These are phyloP conservation scores for Zaprionus obscuricornis DNA, from an alignment of 2,888 invertebrate species.

Conservation along the genomic window DNA sequence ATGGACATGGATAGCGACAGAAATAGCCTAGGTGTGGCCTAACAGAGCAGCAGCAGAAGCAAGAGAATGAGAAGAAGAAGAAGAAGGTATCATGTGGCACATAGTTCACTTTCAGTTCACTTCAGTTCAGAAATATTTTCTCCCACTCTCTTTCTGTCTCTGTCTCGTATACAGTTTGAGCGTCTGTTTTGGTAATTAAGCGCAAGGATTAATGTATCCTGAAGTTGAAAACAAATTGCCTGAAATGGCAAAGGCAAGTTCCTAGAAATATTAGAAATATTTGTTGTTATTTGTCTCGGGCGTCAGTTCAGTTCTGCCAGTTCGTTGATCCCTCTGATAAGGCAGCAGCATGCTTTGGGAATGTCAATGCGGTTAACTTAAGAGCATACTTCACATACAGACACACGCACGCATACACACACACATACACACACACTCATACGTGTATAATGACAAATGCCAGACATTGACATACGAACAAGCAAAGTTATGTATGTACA, in stretches of 20 bases:
- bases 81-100: slow-evolving; percentile 30
- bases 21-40: too few species aligned
- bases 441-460: too few species aligned
- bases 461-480: background rate
- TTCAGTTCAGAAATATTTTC: too few species aligned
- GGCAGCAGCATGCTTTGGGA: slow-evolving; percentile 8
- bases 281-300: slow-evolving; percentile 24
- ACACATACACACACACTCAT: background rate
- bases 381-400: too few species aligned
- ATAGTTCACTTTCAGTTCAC: too few species aligned
- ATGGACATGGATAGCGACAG: too few species aligned
- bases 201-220: slow-evolving; percentile 36
- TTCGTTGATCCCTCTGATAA: too few species aligned
- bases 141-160: background rate
- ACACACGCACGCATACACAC: background rate
- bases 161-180: too few species aligned
- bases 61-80: slow-evolving; percentile 7
- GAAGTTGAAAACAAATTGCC: slow-evolving; percentile 28
- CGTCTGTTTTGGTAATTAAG: slow-evolving; percentile 36
- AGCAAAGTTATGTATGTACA: background rate
- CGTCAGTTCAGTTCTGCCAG: too few species aligned
- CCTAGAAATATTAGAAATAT: slow-evolving; percentile 24
- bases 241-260: slow-evolving; percentile 3
- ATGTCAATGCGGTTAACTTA: slow-evolving; percentile 22
- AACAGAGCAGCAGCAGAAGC: too few species aligned